phyloP scores from a whole-genome alignment of 2,888 invertebrate genomes.

The Ecliptopera silaceata region DNA sequence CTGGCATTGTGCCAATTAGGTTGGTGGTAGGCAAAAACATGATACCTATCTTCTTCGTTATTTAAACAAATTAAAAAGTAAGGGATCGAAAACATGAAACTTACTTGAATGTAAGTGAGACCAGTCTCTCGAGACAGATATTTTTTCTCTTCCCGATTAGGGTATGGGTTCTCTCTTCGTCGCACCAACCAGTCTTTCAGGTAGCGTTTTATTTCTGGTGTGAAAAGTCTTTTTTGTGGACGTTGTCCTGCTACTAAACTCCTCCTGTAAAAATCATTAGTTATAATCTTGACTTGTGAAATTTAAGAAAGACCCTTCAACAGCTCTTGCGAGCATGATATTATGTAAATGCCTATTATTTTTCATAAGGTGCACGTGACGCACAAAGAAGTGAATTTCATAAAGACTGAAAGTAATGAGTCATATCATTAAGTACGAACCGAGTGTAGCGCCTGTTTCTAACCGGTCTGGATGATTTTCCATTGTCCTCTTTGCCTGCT shows the following conservation, averaged over 20 bases:
- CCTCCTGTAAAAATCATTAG: constrained; percentile 62
- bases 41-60: constrained; percentile 52
- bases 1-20: constrained; percentile 77
- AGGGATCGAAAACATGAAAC: constrained; percentile 31
- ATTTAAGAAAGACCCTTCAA: not conserved
- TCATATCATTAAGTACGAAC: constrained; percentile 77
- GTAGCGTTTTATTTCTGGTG: constrained; percentile 90
- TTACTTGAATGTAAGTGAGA: constrained; percentile 90
- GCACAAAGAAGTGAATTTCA: constrained; percentile 72
- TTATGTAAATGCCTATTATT: constrained; percentile 37
- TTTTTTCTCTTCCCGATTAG: constrained; percentile 90
- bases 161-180: constrained; percentile 90
- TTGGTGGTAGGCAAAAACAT: constrained; percentile 70
- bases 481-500: constrained; percentile 68
- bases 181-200: constrained; percentile 90
- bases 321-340: not conserved
- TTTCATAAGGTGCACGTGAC: constrained; percentile 50
- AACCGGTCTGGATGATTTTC: constrained; percentile 84
- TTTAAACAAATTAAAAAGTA: constrained; percentile 34
- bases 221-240: constrained; percentile 88
- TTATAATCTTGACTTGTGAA: not conserved
- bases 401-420: constrained; percentile 69
- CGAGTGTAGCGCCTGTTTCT: constrained; percentile 88
- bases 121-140: constrained; percentile 88
- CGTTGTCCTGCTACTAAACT: constrained; percentile 84